Evolutionary conservation across 2,888 invertebrate species (phyloP).

Genomic region (Acleris cristana): DNA sequence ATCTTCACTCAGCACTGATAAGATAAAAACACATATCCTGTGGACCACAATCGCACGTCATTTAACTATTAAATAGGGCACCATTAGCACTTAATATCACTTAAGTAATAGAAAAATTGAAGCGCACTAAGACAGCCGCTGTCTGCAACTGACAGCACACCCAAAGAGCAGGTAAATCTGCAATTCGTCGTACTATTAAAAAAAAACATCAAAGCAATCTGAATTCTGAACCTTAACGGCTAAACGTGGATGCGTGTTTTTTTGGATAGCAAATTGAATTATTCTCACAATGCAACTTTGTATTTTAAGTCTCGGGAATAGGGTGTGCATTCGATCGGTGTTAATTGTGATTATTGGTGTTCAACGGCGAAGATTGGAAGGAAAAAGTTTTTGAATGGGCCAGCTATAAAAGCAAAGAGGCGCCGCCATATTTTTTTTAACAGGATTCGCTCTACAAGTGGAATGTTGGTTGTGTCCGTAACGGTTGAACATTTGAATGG

Average conservation of each 20-base stretch:
- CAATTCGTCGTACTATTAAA: slow-evolving; percentile 56
- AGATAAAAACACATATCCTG: slow-evolving; percentile 24
- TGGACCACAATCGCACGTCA: slow-evolving; percentile 10
- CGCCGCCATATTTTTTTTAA: slow-evolving; percentile 38
- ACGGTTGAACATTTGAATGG: slow-evolving; percentile 34
- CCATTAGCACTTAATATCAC: slow-evolving; percentile 46
- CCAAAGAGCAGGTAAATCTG: slow-evolving; percentile 69
- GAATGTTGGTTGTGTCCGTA: slow-evolving; percentile 34
- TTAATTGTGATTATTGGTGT: slow-evolving; percentile 52
- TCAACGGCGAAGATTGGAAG: slow-evolving; percentile 52
- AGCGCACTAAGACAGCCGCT: slow-evolving; percentile 45
- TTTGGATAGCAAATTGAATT: slow-evolving; percentile 37
- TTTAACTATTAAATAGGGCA: slow-evolving; percentile 27
- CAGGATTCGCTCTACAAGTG: slow-evolving; percentile 37
- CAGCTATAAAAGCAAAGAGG: slow-evolving; percentile 37
- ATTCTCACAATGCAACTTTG: slow-evolving; percentile 43
- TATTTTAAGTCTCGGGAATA: slow-evolving; percentile 48
- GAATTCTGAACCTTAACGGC: slow-evolving; percentile 40
- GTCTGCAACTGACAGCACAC: slow-evolving; percentile 54
- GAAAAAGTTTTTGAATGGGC: slow-evolving; percentile 50
- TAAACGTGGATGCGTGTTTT: slow-evolving; percentile 25
- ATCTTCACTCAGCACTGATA: slow-evolving; percentile 25
- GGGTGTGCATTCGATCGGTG: slow-evolving; percentile 53
- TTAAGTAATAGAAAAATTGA: slow-evolving; percentile 15
- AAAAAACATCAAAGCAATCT: slow-evolving; percentile 51